Conservation (phyloP, 2,113 vertebrate genomes). For the Leucoraja erinaceus region DNA sequence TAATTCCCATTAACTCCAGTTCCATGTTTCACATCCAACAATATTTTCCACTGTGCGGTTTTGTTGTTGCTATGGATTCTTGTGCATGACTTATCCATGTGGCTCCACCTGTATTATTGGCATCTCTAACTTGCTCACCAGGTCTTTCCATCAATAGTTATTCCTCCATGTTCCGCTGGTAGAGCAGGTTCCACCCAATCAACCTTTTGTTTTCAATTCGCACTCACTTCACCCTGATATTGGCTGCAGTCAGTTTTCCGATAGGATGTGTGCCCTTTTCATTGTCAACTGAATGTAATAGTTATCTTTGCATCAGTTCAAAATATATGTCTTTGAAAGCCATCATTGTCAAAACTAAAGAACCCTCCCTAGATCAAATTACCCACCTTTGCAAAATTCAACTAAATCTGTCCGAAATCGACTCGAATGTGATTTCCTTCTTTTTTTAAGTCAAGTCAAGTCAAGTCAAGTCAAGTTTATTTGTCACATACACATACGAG, state of each 20-base stretch:
- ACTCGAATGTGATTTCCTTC: too few species aligned
- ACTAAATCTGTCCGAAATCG: too few species aligned
- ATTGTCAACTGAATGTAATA: not conserved
- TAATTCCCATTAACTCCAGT: not conserved
- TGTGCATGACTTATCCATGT: not conserved
- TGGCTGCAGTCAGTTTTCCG: not conserved
- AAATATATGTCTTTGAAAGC: too few species aligned
- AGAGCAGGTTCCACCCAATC: not conserved
- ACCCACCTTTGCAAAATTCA: too few species aligned
- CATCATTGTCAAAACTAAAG: too few species aligned
- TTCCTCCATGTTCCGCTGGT: not conserved
- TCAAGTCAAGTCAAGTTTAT: too few species aligned
- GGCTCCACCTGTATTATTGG: not conserved
- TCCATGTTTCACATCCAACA: not conserved
- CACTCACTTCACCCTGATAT: not conserved
- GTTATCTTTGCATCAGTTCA: too few species aligned
- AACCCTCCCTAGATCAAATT: too few species aligned
- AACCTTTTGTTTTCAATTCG: not conserved
- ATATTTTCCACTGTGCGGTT: not conserved
- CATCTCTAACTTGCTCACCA: not conserved
- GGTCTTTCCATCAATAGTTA: not conserved
- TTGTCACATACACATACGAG: too few species aligned
- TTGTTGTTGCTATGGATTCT: not conserved
- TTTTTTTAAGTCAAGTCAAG: too few species aligned
- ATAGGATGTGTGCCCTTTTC: not conserved